Evolutionary conservation across 1,140 invertebrate species (phyloP), one percentile per base, ranked within the genome.

Genomic region (Sycophaga agraensis): DNA sequence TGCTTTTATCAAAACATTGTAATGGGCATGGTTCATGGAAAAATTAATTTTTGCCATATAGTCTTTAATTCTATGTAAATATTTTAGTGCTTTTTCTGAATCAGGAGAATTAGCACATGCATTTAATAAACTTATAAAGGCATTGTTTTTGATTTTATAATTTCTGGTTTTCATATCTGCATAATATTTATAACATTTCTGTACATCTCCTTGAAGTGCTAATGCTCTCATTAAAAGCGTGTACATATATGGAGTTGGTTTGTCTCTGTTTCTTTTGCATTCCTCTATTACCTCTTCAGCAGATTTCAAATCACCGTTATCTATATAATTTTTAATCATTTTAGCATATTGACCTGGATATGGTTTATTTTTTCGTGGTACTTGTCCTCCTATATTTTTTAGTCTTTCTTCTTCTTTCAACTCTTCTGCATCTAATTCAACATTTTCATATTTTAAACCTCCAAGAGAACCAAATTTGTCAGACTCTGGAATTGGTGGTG

Each of bases 1-100:
- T 3, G 92, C 91, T 84, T 94, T 96, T 8, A 97, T 91, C 87
- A 96, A 89, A 4, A 89, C 85, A 84, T 94, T 89, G 67, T 93
- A 96, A 73, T 91, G 92, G 4, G 86, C 86, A 1, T 86, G 70
- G 77, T 94, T 95, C 2, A 90, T 84, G 45, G 84, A 70, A 65
- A 88, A 80, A 5, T 83, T 82, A 68, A 89, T 91, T 62, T 89
- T 83, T 2, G 64, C 45, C n/a, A 69, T 64, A 4, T 49, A 43
- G 83, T 72, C 78, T 64, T 86, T 75, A 53, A 87, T 75, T 26
- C 96, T 80, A 26, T 75, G 82, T 0, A 80, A 60, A 24, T 64
- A 53, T 5, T 72, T 53, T 11, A 80, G 40, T 17, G 92, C 91
- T 70, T 85, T 78, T 45, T 83, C 79, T 26, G 89, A 73, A 22